Percentiles rank a stretch among this genome's conserved stretches.
phyloP scores from a whole-genome alignment of 1,140 invertebrate genomes.

The Copidosoma floridanum region DNA sequence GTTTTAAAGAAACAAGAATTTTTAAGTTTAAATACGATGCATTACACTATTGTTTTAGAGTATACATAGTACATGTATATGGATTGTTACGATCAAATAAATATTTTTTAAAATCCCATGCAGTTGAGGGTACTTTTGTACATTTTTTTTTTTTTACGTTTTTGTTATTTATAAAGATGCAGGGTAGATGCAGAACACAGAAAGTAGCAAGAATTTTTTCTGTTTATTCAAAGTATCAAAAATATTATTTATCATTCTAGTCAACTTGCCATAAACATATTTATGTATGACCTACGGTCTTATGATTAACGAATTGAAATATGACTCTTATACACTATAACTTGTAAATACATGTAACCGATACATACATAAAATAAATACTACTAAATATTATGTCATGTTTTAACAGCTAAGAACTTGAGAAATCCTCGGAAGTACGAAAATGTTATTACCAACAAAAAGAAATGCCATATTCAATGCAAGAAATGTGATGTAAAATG shows the following conservation, averaged over 20 bases:
- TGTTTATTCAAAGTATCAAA: constrained; percentile 4
- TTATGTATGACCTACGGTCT: constrained; percentile 18
- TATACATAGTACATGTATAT: too few species aligned
- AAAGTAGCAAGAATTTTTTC: not conserved
- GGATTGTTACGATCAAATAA: too few species aligned
- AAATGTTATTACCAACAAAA: constrained; percentile 1
- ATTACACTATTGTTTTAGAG: constrained; percentile 25
- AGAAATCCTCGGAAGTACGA: not conserved
- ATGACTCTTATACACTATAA: constrained; percentile 12
- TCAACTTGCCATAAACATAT: constrained; percentile 8
- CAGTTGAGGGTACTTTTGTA: constrained; percentile 37
- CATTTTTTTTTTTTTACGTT: constrained; percentile 4
- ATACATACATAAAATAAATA: constrained; percentile 16
- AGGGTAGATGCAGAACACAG: constrained; percentile 5
- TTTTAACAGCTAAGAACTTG: not conserved
- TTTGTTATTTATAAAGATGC: constrained; percentile 8
- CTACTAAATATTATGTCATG: constrained; percentile 11
- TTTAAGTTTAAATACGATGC: too few species aligned
- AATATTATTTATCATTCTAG: constrained; percentile 5
- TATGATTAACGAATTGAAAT: constrained; percentile 13
- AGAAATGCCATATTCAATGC: not conserved
- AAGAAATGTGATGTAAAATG: constrained; percentile 11
- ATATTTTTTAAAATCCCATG: too few species aligned
- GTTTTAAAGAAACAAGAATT: too few species aligned
- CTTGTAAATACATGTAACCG: constrained; percentile 9